Conservation (phyloP, 2,113 vertebrate genomes). For the Coptodon rendalli region DNA sequence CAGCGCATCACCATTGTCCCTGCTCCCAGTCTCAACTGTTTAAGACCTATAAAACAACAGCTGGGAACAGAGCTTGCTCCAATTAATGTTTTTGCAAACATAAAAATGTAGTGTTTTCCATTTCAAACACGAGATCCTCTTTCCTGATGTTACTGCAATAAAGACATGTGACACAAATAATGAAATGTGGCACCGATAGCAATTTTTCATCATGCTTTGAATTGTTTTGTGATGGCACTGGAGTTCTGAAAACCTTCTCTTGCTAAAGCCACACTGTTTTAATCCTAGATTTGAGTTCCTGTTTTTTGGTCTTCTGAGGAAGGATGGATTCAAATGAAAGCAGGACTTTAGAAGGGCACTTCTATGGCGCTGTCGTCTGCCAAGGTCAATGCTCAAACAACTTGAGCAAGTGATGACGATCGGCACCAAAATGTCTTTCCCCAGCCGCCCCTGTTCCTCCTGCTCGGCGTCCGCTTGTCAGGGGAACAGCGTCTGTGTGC, state of each 20-base stretch:
- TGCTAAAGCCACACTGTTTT: not conserved
- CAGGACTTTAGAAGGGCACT: not conserved
- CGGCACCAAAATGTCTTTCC: not conserved
- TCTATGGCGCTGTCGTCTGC: not conserved
- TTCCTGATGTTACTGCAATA: not conserved
- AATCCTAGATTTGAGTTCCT: not conserved
- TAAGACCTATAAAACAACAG: not conserved
- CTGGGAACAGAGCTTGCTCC: not conserved
- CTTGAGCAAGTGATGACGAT: not conserved
- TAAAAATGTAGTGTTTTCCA: not conserved
- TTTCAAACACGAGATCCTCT: not conserved
- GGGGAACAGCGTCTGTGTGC: not conserved
- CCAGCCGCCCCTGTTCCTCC: not conserved
- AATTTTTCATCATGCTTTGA: not conserved
- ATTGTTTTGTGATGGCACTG: not conserved
- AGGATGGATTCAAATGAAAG: not conserved
- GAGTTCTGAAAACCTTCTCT: not conserved
- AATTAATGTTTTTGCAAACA: not conserved
- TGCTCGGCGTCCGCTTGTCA: not conserved
- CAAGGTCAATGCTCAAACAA: not conserved
- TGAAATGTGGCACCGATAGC: not conserved
- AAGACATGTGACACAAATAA: not conserved
- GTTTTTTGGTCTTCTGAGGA: not conserved
- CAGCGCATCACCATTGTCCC: not conserved
- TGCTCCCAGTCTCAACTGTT: not conserved